phyloP scores from a whole-genome alignment of 2,113 vertebrate species.

The Anolis sagrei region DNA sequence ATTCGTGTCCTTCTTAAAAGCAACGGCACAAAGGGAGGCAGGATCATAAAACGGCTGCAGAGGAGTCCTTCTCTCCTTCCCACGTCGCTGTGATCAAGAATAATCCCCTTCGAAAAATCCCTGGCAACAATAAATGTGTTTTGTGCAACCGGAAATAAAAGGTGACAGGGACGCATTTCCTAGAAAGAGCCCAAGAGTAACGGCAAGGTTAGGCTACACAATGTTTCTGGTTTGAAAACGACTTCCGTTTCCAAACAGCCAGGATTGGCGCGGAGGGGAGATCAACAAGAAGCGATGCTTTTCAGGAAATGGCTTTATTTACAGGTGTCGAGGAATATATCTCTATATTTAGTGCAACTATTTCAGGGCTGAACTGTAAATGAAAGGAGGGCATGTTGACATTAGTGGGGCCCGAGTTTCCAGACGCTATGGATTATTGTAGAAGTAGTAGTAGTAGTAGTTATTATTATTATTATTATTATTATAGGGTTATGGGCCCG shows the following conservation, averaged over 20 bases:
- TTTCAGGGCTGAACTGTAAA: slow-evolving; percentile 13
- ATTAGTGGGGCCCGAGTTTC: no score
- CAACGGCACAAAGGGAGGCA: background rate
- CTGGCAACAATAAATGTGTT: slow-evolving; percentile 69
- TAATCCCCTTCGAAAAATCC: slow-evolving; percentile 50
- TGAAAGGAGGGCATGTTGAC: background rate
- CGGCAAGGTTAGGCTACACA: slow-evolving; percentile 44
- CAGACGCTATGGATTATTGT: no score
- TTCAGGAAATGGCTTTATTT: slow-evolving; percentile 1
- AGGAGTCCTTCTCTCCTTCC: background rate
- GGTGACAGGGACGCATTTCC: slow-evolving; percentile 75
- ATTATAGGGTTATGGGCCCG: no score
- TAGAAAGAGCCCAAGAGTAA: slow-evolving; percentile 55
- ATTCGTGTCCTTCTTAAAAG: background rate
- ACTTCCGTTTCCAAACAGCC: slow-evolving; percentile 36
- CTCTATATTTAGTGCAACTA: background rate
- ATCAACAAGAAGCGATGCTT: background rate
- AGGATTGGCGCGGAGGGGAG: background rate
- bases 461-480: no score
- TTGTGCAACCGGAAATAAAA: slow-evolving; percentile 78
- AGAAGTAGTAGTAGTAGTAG: no score
- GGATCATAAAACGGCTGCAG: background rate
- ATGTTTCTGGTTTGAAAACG: slow-evolving; percentile 36
- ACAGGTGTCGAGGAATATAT: background rate
- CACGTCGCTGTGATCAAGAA: slow-evolving; percentile 50